Evolutionary conservation across 1,140 invertebrate species (phyloP).

Genomic region (Bombyx mandarina): DNA sequence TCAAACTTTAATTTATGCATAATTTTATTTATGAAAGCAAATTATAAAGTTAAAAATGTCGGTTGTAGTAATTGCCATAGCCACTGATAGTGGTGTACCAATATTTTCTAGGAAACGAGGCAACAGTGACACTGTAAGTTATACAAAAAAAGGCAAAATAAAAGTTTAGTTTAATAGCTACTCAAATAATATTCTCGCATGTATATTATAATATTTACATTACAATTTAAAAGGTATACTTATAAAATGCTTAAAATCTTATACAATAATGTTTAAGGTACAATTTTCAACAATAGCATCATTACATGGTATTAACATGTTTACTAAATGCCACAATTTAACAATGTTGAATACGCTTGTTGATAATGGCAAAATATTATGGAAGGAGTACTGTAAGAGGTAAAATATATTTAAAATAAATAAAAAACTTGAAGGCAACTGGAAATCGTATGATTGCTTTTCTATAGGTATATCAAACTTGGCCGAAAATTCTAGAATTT

Average conservation of each 20-base stretch:
- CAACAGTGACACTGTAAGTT: conserved; percentile 74
- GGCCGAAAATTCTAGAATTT: not conserved
- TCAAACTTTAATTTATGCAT: too few relatives aligned
- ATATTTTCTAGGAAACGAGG: conserved; percentile 80
- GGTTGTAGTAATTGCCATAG: conserved; percentile 78
- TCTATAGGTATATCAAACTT: not conserved
- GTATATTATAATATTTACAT: too few relatives aligned
- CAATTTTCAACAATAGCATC: conserved; percentile 80
- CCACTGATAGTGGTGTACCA: conserved; percentile 79
- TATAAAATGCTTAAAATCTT: conserved; percentile 1
- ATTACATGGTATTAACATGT: conserved; percentile 81
- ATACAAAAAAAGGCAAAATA: not conserved
- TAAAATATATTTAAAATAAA: conserved; percentile 14
- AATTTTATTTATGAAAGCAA: too few relatives aligned
- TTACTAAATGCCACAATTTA: conserved; percentile 76
- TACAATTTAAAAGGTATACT: not conserved
- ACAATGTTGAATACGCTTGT: conserved; percentile 74
- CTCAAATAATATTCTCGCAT: too few relatives aligned
- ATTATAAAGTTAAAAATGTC: conserved; percentile 65
- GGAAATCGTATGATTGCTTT: not conserved
- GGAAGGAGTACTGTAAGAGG: conserved; percentile 78
- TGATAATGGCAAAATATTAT: conserved; percentile 75
- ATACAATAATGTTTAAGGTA: conserved; percentile 55
- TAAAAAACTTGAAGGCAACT: not conserved
- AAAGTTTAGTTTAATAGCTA: not conserved